Base-by-base conservation (phyloP, 2,888 invertebrate genomes). In the Phrixothrix hirtus region DNA sequence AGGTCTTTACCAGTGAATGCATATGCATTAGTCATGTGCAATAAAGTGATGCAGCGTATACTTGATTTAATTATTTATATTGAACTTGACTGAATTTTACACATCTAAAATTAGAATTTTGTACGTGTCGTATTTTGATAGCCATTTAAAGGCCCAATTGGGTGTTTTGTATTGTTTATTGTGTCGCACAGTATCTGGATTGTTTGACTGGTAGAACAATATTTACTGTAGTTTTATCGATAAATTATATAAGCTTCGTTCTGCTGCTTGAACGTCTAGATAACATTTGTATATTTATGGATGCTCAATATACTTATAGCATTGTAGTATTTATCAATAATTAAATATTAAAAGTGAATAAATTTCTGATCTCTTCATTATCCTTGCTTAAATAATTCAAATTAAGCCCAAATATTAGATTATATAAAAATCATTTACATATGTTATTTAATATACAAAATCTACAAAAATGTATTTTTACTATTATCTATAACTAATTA, bases 261-360 rank as follows among this genome's bases (percentile, higher is more conserved):
- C 77, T 77, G 72, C 74, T 69, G 74, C 78, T 77, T 77, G 78
- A 77, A 77, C 76, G 73, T 71, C 75, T 73, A 75, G 77, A 72
- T 71, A 61, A 47, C 44, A 61, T 63, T 70, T 76, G 76, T 76
- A 76, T 75, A 76, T 75, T 76, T 68, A 72, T 66, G 75, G 74
- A 76, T 75, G 76, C 76, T 76, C 76, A 76, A 76, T 75, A 74
- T 75, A 72, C 70, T 70, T 67, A 64, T 75, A 74, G 71, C 70
- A 59, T 69, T 75, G 75, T 76, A 76, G 74, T 76, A 76, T 75
- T 76, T 76, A 76, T 75, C 75, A 34, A 48, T 42, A 55, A 60
- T 63, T 67, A 59, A 69, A 67, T 64, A 67, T 29, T 16, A 36
- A 45, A 36, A 37, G 26, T 26, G 29, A 36, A n/a, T 15, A 29